Conservation (phyloP, 1,140 invertebrate species). For the Listronotus bonariensis region DNA sequence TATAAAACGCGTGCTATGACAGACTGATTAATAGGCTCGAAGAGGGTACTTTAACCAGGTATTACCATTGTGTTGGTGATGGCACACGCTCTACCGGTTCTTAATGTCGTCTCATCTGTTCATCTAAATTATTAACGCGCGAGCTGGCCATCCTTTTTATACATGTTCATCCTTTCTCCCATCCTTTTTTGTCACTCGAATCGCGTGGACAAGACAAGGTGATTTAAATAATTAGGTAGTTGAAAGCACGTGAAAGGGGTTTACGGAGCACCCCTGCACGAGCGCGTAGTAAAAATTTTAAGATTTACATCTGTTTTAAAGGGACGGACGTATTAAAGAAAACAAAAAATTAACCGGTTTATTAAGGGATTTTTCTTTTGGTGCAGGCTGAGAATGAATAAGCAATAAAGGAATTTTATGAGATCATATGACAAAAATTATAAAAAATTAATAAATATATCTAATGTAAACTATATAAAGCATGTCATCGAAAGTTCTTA, state of each 20-base stretch:
- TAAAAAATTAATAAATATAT: too few relatives aligned
- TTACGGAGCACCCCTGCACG: slow-evolving; percentile 1
- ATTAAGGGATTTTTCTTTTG: too few relatives aligned
- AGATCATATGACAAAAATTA: too few relatives aligned
- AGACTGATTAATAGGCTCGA: slow-evolving; percentile 12
- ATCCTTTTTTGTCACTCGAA: slow-evolving; percentile 2
- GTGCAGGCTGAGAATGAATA: too few relatives aligned
- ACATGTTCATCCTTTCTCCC: not conserved
- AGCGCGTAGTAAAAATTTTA: not conserved
- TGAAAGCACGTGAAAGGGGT: slow-evolving; percentile 8
- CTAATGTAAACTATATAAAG: too few relatives aligned
- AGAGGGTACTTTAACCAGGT: slow-evolving; percentile 22
- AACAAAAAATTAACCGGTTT: too few relatives aligned
- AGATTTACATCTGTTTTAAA: too few relatives aligned
- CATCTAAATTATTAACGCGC: slow-evolving; percentile 31
- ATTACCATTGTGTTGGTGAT: slow-evolving; percentile 19
- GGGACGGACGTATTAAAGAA: too few relatives aligned
- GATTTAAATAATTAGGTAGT: slow-evolving; percentile 32
- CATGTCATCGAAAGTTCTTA: too few relatives aligned
- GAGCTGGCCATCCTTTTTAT: slow-evolving; percentile 18
- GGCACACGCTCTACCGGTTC: slow-evolving; percentile 32
- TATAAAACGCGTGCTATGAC: slow-evolving; percentile 12
- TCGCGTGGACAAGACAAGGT: slow-evolving; percentile 31
- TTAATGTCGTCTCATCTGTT: slow-evolving; percentile 27
- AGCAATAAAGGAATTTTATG: too few relatives aligned